Evolutionary conservation across 2,797 vertebrate genomes (phyloP), one percentile per base, ranked within the genome.

Genomic region (Distichodus sexfasciatus): DNA sequence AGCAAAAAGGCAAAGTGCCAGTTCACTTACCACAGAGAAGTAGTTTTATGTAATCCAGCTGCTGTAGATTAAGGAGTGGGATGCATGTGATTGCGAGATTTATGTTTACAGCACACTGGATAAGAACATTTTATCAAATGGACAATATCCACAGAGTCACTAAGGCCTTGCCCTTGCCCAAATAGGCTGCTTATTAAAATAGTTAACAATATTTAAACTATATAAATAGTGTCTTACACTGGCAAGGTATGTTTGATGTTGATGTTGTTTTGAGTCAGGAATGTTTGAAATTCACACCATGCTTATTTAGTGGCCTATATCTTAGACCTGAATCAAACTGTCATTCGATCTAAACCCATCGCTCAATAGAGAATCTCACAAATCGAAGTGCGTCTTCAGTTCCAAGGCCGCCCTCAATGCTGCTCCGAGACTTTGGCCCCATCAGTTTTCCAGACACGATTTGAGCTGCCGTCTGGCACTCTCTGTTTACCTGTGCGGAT

Each of bases 401-500:
- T 51, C 35, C 24, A 23, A 38, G 5, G 19, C 12, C 2, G 15
- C 35, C 35, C 46, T 38, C 33, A 15, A 29, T 14, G 57, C 17
- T 41, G 17, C 15, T 44, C 21, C 44, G 29, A 54, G 46, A 36
- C 7, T 23, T 9, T 40, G 47, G n/a, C 67, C 63, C 78, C 38
- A 75, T 70, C 71, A 78, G 81, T 80, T 84, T 80, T 84, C 79
- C 83, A 87, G 86, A 86, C 88, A 78, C 74, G 71, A 76, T 38
- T 80, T 48, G 71, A 57, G 69, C 83, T 84, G 82, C 75, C 83
- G 76, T 85, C 77, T 74, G 76, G 14, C 50, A 71, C 77, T 84
- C 86, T 90, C 89, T 78, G 84, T 89, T 92, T 88, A 90, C 31
- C 57, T 31, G 1, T 23, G 21, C 72, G 41, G 87, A 87, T 92